phyloP scores from a whole-genome alignment of 30 jellyfish, hydroid and myxozoan genomes.

The Pelagia noctiluca region DNA sequence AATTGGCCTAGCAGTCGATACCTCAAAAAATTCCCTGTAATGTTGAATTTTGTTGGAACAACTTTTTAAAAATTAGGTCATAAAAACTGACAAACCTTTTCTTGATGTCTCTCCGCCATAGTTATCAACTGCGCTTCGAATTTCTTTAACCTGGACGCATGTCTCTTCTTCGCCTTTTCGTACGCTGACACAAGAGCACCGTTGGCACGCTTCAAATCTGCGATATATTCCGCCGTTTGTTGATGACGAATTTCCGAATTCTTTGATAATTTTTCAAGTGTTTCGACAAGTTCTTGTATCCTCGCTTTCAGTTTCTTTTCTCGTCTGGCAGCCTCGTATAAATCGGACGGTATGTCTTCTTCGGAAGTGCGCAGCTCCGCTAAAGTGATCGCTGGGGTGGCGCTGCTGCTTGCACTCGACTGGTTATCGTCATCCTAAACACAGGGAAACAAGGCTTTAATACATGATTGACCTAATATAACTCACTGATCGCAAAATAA shows the following conservation, averaged over 20 bases:
- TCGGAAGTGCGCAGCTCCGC: slow-evolving; percentile 60
- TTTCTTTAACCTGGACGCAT: slow-evolving; percentile 95
- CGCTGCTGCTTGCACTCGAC: slow-evolving; percentile 88
- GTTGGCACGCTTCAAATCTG: slow-evolving; percentile 97
- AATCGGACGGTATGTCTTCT: slow-evolving; percentile 83
- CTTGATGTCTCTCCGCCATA: slow-evolving; percentile 92
- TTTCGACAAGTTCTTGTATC: slow-evolving; percentile 88
- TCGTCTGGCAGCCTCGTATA: slow-evolving; percentile 86
- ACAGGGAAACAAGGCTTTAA: not conserved
- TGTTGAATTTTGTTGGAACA: too few species aligned
- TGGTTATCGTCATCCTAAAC: slow-evolving; percentile 88
- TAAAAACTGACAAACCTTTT: slow-evolving; percentile 89
- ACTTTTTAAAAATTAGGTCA: too few species aligned
- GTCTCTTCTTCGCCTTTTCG: slow-evolving; percentile 98
- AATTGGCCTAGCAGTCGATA: too few species aligned
- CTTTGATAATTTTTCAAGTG: slow-evolving; percentile 90
- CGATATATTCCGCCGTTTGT: slow-evolving; percentile 94
- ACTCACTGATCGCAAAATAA: too few species aligned
- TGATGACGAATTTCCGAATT: slow-evolving; percentile 94
- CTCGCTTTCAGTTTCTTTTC: slow-evolving; percentile 83
- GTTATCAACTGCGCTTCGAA: slow-evolving; percentile 94
- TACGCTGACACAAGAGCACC: slow-evolving; percentile 99
- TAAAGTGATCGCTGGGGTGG: slow-evolving; percentile 51
- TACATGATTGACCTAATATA: too few species aligned
- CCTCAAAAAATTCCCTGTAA: too few species aligned